phyloP scores from a whole-genome alignment of 2,797 vertebrate species.

The Mus caroli region DNA sequence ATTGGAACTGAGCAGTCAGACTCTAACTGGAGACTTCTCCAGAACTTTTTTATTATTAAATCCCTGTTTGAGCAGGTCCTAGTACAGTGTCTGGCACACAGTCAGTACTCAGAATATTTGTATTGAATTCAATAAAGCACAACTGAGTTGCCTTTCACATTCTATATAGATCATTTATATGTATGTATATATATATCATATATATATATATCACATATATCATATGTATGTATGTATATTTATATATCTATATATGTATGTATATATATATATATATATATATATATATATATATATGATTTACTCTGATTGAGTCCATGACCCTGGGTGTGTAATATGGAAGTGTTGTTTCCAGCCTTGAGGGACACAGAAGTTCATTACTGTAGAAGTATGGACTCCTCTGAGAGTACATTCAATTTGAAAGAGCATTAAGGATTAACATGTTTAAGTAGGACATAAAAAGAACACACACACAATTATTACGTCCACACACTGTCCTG shows the following conservation, averaged over 20 bases:
- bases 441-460: neutral
- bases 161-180: neutral
- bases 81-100: neutral
- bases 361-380: neutral
- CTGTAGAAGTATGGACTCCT: neutral
- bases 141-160: slow-evolving; percentile 35
- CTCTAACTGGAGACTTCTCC: neutral
- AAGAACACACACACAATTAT: neutral
- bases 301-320: neutral
- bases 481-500: neutral
- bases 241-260: neutral
- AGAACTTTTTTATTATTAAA: neutral
- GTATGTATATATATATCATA: too few species aligned
- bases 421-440: neutral
- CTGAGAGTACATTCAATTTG: neutral
- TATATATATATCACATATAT: neutral
- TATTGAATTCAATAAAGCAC: slow-evolving; percentile 5
- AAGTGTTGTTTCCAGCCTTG: neutral
- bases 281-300: neutral
- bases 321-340: neutral
- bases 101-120: neutral
- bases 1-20: neutral
- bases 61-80: neutral
- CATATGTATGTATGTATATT: neutral
- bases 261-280: too few species aligned